phyloP scores from a whole-genome alignment of 2,888 invertebrate genomes.

The Machimus rusticus region DNA sequence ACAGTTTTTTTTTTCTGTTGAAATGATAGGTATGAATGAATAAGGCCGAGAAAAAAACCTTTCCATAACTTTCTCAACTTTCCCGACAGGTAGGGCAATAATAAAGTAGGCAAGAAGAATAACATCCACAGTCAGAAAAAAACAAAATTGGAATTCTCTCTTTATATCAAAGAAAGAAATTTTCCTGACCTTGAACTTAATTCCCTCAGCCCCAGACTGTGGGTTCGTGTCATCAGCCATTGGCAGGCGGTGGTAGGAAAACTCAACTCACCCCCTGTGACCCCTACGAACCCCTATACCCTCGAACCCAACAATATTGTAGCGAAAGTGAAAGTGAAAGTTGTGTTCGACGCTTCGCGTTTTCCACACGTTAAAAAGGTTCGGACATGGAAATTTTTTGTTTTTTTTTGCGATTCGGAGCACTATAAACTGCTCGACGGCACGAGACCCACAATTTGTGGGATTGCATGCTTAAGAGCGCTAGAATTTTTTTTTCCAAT shows the following conservation, averaged over 20 bases:
- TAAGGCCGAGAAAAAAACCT: neutral
- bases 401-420: neutral
- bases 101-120: neutral
- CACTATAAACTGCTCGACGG: neutral
- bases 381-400: neutral
- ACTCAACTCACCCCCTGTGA: neutral
- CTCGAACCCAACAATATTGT: neutral
- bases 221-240: neutral
- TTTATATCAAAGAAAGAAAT: neutral
- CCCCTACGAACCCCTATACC: neutral
- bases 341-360: neutral
- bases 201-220: neutral
- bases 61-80: neutral
- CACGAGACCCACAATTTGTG: neutral
- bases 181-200: neutral
- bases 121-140: neutral
- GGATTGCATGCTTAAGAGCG: neutral
- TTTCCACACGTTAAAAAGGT: neutral
- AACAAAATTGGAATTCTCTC: neutral
- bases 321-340: neutral
- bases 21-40: neutral
- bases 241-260: neutral
- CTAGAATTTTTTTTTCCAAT: neutral
- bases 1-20: neutral
- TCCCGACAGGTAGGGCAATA: neutral